Evolutionary conservation across 2,113 vertebrate species (phyloP), one percentile per base, ranked within the genome.

Genomic region (Edolisoma coerulescens): DNA sequence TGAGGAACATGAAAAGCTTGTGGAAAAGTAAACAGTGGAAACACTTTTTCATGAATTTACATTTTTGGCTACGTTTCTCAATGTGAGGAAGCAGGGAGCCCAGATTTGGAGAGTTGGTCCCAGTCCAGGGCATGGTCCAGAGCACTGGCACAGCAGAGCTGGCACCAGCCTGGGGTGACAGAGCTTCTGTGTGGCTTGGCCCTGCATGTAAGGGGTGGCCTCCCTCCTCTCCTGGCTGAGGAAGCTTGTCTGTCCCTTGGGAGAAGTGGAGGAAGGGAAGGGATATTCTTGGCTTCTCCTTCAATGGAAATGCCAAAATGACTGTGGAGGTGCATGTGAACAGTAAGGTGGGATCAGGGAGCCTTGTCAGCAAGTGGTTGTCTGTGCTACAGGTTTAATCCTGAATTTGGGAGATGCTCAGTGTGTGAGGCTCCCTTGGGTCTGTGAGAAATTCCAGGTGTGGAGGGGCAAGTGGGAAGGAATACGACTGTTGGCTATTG

Each of bases 11-110:
- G 18, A 65, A 90, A 65, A 84, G 32, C 16, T n/a, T 83, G 61
- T 88, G 86, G 67, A 93, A 92, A 69, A 92, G 49, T 64, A 93
- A 95, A 79, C 75, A 68, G 27, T 60, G 71, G 83, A 90, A 95
- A 71, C 14, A 6, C 67, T 63, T 84, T 20, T 44, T 53, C 30
- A 26, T 63, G 82, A 79, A 71, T 88, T 82, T 88, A 75, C 33
- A 11, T 59, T 92, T 92, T 88, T 88, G 61, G 75, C 78, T 75
- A 18, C 0, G 0, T 76, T 85, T 88, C 61, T 85, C 70, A 16
- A 3, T 86, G 45, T 20, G 53, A 95, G 49, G 75, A 73, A 93
- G 71, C 9, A 26, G 35, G 44, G 47, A 78, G 56, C 64, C 23
- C 18, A 35, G 76, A 47, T 68, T 71, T 2, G 27, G 39, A 50